Evolutionary conservation across 2,113 vertebrate species (phyloP), one percentile per base, ranked within the genome.

Genomic region (Triplophysa tibetana): DNA sequence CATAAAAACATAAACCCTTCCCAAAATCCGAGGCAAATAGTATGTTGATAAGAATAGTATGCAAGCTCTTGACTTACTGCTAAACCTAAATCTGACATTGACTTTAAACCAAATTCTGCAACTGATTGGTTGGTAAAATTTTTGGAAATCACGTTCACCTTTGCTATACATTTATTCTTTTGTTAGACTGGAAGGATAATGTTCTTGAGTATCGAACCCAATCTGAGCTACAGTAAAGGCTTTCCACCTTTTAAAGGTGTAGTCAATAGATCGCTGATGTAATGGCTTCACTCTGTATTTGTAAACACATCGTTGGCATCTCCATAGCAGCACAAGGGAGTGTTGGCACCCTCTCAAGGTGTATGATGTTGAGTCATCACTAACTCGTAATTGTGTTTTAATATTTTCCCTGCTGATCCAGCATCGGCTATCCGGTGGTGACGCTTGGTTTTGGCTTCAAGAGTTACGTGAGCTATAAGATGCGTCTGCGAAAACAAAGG

Each of bases 391-490:
- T 12, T 45, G 14, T 54, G 13, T 54, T 54, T 16, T 17, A 54
- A 54, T 54, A 17, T 17, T 17, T 54, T 54, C 50, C 17, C 5
- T 6, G 43, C 8, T 12, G 43, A 12, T 64, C 16, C 43, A 99
- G 98, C 87, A 99, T 99, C 84, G 98, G 98, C 62, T 99, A 99
- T 86, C 98, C 98, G 16, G 97, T 99, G 85, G 98, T 98, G 80
- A 99, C 97, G 60, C 92, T 99, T 93, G 98, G 98, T 88, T 99
- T 99, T 75, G 98, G 98, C 90, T 99, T 99, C 90, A 99, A 99
- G 93, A 98, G 97, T 90, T 99, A 99, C 33, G 96, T 99, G 86
- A 98, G 97, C 91, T 99, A 99, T 91, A 99, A 98, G 90, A 98
- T 99, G 96, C 94, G 98, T 24, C 90, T 99, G 84, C 94, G 97